Evolutionary conservation across 2,888 invertebrate genomes (phyloP).

Genomic region (Xanthorhoe designata): DNA sequence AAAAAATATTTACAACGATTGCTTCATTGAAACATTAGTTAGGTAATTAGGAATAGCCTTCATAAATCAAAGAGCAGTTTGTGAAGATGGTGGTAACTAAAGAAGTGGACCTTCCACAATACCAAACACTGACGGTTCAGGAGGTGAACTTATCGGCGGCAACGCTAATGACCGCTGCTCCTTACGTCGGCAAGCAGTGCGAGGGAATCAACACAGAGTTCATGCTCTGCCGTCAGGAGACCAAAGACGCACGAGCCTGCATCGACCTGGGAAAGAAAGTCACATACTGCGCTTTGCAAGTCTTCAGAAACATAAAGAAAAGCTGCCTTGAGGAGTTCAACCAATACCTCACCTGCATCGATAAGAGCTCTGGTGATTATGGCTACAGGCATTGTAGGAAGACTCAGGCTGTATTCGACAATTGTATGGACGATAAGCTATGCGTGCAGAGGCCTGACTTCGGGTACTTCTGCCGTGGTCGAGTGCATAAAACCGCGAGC

Average conservation of each 20-base stretch:
- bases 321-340: conserved; percentile 93
- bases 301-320: conserved; percentile 93
- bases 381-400: conserved; percentile 90
- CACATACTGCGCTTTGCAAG: conserved; percentile 93
- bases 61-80: background rate
- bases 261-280: conserved; percentile 94
- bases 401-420: conserved; percentile 93
- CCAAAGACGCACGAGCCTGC: conserved; percentile 93
- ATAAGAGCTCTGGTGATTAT: conserved; percentile 90
- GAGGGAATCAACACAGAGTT: conserved; percentile 97
- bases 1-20: background rate
- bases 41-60: background rate
- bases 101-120: conserved; percentile 69
- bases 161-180: conserved; percentile 93
- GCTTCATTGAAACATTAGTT: background rate
- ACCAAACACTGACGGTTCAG: conserved; percentile 26
- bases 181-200: conserved; percentile 96
- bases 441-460: conserved; percentile 90
- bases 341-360: conserved; percentile 90
- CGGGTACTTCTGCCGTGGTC: conserved; percentile 92
- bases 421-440: conserved; percentile 92
- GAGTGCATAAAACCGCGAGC: conserved; percentile 84
- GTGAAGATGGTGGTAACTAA: conserved; percentile 87
- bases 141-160: conserved; percentile 91
- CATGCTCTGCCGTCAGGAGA: conserved; percentile 94